Percentiles rank a stretch among this genome's conserved stretches.
These are phyloP conservation scores for Eurystomus gularis DNA, from an alignment of 2,113 vertebrate genomes.

Conservation along the genomic window DNA sequence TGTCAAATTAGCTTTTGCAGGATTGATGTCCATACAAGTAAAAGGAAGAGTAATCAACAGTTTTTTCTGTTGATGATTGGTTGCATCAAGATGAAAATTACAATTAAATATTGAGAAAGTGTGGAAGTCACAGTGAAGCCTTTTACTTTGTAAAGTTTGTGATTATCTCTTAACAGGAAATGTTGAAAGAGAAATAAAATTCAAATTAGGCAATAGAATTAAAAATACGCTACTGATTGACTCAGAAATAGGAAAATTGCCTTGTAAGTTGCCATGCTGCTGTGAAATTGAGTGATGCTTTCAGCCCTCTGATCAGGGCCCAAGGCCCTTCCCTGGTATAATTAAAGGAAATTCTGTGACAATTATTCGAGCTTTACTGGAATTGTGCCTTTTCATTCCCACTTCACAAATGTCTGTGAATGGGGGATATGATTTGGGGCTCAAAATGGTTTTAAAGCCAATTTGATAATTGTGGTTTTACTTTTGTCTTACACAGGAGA, in stretches of 20 bases:
- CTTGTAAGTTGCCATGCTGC: background rate
- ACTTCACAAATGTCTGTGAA: background rate
- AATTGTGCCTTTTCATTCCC: background rate
- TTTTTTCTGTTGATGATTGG: background rate
- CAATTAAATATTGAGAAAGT: background rate
- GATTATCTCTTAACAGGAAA: background rate
- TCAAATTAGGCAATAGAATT: background rate
- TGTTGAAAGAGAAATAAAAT: background rate
- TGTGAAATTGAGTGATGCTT: background rate
- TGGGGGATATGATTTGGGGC: background rate
- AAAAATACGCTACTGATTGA: background rate
- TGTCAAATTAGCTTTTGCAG: background rate
- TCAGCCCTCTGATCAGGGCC: background rate
- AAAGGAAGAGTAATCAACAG: background rate
- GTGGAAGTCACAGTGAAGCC: background rate
- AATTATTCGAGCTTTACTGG: background rate
- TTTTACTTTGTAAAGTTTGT: background rate
- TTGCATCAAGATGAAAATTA: background rate
- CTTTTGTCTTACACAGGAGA: background rate
- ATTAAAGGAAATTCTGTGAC: background rate
- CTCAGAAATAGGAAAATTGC: background rate
- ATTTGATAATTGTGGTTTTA: background rate
- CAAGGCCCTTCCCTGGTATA: background rate
- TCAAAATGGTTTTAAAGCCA: background rate
- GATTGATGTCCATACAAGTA: background rate